Evolutionary conservation across 1,140 invertebrate species (phyloP).

Genomic region (Anoplolepis gracilipes): DNA sequence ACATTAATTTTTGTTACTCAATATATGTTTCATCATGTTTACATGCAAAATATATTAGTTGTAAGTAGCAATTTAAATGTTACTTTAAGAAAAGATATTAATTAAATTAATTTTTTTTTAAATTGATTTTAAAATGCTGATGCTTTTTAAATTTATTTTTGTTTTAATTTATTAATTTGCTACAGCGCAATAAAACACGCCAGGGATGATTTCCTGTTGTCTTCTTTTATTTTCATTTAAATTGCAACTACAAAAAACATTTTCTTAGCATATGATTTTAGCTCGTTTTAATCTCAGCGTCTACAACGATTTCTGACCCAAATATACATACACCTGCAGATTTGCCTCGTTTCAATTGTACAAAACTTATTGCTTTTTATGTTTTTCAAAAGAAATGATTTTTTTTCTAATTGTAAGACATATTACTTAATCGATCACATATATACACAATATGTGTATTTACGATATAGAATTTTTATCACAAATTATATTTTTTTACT

Average conservation of each 20-base stretch:
- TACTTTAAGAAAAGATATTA: neutral
- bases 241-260: slow-evolving; percentile 64
- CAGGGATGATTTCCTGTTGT: slow-evolving; percentile 68
- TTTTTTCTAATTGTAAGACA: neutral
- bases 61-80: neutral
- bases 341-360: slow-evolving; percentile 40
- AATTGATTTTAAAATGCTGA: slow-evolving; percentile 15
- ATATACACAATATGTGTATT: neutral
- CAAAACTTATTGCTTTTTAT: slow-evolving; percentile 8
- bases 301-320: slow-evolving; percentile 65
- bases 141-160: slow-evolving; percentile 6
- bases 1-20: neutral
- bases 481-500: slow-evolving; percentile 22
- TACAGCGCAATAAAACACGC: neutral
- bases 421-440: neutral
- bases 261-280: slow-evolving; percentile 73
- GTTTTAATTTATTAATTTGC: slow-evolving; percentile 67
- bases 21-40: neutral
- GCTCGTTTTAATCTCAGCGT: slow-evolving; percentile 47
- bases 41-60: neutral
- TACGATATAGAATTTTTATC: neutral
- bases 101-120: slow-evolving; percentile 12
- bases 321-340: slow-evolving; percentile 58
- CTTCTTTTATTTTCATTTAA: slow-evolving; percentile 67
- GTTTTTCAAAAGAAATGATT: neutral